A percentile compares a stretch with the other conserved stretches of the same genome.
These are phyloP conservation scores for Apodemus sylvaticus DNA, from an alignment of 2,113 vertebrate species.

Conservation along the genomic window DNA sequence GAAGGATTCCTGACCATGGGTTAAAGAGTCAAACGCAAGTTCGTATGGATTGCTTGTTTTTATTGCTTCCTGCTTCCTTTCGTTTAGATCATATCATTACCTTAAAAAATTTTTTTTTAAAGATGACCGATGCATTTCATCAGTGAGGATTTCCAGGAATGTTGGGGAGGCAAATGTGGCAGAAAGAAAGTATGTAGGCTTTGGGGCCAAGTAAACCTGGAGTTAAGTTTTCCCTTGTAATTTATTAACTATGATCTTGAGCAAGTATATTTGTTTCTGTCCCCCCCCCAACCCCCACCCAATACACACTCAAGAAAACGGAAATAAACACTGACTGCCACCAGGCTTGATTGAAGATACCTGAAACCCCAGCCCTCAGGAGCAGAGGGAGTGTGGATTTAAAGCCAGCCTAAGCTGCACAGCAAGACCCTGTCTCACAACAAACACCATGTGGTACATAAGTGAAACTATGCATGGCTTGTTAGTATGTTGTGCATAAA, in stretches of 20 bases:
- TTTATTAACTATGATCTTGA: slow-evolving; percentile 47
- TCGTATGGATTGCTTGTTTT: slow-evolving; percentile 46
- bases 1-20: background rate
- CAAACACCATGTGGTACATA: background rate
- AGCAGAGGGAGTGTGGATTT: background rate
- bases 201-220: slow-evolving; percentile 36
- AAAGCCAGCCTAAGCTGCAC: background rate
- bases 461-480: background rate
- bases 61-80: slow-evolving; percentile 52
- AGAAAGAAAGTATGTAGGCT: slow-evolving; percentile 9
- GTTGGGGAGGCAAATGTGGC: slow-evolving; percentile 31
- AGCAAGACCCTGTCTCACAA: background rate
- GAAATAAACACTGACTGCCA: slow-evolving; percentile 19
- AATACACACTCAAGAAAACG: background rate
- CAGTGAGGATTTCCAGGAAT: slow-evolving; percentile 66
- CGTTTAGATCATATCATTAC: slow-evolving; percentile 1
- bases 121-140: slow-evolving; percentile 60
- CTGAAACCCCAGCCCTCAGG: background rate
- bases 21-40: slow-evolving; percentile 14
- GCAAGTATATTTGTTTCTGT: background rate
- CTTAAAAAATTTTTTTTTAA: background rate
- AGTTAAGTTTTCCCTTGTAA: slow-evolving; percentile 43
- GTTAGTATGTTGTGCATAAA: slow-evolving; percentile 1
- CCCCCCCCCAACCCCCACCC: background rate
- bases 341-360: no score